phyloP scores from a whole-genome alignment of 1,140 invertebrate species.

The Drosophila willistoni region DNA sequence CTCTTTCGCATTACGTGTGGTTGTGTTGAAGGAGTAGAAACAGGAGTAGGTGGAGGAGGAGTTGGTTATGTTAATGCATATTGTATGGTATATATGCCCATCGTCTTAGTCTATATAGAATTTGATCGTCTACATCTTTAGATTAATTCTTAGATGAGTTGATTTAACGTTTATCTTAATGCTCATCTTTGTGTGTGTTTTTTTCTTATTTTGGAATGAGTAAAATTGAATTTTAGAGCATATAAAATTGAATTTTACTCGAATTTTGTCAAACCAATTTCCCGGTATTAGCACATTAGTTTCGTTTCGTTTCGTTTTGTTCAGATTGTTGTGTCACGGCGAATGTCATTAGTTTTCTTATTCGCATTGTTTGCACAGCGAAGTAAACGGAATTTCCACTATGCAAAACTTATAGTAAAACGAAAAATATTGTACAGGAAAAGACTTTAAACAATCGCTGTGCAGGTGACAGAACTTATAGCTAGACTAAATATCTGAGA shows the following conservation, averaged over 20 bases:
- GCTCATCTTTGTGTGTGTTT: neutral
- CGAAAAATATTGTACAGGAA: slow-evolving; percentile 59
- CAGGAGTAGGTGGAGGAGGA: slow-evolving; percentile 13
- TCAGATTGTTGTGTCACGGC: neutral
- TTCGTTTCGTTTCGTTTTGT: neutral
- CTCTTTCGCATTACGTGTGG: slow-evolving; percentile 34
- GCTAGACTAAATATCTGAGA: neutral
- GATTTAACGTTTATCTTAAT: neutral
- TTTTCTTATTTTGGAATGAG: slow-evolving; percentile 10
- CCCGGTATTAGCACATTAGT: neutral
- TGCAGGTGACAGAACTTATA: slow-evolving; percentile 37
- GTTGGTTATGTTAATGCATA: slow-evolving; percentile 38
- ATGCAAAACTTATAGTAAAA: slow-evolving; percentile 43
- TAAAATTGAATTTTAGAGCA: slow-evolving; percentile 9
- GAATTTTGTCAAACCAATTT: neutral
- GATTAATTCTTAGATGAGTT: slow-evolving; percentile 44
- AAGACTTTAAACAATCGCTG: slow-evolving; percentile 59
- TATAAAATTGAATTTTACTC: slow-evolving; percentile 10
- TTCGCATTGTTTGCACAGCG: slow-evolving; percentile 5
- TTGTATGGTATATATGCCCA: slow-evolving; percentile 55
- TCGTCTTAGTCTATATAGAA: slow-evolving; percentile 71
- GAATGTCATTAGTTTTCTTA: neutral
- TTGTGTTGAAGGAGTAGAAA: neutral
- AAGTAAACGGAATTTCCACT: neutral
- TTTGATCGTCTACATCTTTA: slow-evolving; percentile 76